These are phyloP conservation scores for Caenorhabditis sp. DNA, from an alignment of 2,888 invertebrate genomes.

Conservation along the genomic window DNA sequence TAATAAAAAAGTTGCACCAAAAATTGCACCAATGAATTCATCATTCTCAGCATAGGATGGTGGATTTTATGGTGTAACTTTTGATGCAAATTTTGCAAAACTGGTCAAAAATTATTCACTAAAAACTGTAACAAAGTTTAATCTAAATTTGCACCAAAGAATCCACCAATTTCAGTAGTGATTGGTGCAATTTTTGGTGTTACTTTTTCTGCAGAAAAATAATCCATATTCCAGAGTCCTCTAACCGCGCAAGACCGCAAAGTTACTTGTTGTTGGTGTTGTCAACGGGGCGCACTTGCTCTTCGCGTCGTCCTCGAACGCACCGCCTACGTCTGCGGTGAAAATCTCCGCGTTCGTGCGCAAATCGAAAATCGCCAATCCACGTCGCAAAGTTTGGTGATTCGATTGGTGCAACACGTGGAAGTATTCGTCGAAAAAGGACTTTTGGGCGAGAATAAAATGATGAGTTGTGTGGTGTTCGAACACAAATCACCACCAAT, in stretches of 20 bases:
- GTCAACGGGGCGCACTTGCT: conserved; percentile 79
- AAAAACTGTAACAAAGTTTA: too few species aligned
- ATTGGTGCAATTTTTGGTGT: too few species aligned
- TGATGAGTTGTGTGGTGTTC: conserved; percentile 78
- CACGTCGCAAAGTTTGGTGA: conserved; percentile 49
- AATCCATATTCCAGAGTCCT: too few species aligned
- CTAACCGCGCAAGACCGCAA: conserved; percentile 78
- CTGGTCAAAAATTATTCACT: too few species aligned
- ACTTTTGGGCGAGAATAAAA: conserved; percentile 80
- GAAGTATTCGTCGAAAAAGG: conserved; percentile 82
- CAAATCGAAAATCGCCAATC: conserved; percentile 70
- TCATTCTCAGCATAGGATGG: too few species aligned
- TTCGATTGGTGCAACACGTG: conserved; percentile 75
- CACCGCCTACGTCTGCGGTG: conserved; percentile 78
- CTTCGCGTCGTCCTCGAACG: conserved; percentile 79
- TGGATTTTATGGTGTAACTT: too few species aligned
- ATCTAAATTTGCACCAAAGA: too few species aligned
- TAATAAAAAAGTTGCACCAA: too few species aligned
- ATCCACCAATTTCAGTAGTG: too few species aligned
- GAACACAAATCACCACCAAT: conserved; percentile 76
- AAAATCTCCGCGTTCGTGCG: conserved; percentile 63
- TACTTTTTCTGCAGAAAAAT: too few species aligned
- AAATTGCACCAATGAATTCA: too few species aligned
- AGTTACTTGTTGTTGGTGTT: conserved; percentile 80
- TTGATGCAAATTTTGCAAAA: too few species aligned